These are phyloP conservation scores for Drosophila helvetica DNA, from an alignment of 2,888 invertebrate species.

Conservation along the genomic window DNA sequence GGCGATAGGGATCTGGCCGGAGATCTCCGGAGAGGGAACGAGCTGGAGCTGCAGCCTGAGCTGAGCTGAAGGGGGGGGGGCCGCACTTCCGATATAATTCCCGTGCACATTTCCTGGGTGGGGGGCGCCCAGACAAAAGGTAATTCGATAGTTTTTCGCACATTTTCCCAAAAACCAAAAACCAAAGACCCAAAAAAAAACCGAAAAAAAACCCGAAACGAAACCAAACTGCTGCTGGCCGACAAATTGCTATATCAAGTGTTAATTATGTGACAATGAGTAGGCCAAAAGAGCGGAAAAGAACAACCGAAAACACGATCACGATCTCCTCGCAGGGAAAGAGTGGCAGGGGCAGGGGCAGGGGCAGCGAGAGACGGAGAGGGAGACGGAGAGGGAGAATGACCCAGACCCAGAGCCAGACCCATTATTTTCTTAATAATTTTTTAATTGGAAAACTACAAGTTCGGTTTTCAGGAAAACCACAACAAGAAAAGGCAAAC, in stretches of 20 bases:
- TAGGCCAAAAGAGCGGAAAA: conserved; percentile 43
- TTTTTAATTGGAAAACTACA: conserved; percentile 77
- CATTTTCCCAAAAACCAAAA: conserved; percentile 47
- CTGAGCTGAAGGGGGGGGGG: conserved; percentile 17
- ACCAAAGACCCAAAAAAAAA: too few species aligned
- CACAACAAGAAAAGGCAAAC: conserved; percentile 28
- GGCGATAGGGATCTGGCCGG: conserved; percentile 32
- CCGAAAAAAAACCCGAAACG: conserved; percentile 23
- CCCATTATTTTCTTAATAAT: conserved; percentile 55
- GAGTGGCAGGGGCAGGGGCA: not conserved
- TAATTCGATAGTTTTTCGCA: conserved; percentile 76
- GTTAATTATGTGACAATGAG: conserved; percentile 79
- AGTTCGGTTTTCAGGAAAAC: conserved; percentile 67
- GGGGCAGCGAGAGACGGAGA: not conserved
- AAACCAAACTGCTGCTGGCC: not conserved
- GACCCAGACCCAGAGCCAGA: conserved; percentile 4
- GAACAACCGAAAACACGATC: conserved; percentile 1
- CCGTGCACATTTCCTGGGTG: conserved; percentile 59
- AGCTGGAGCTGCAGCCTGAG: too few species aligned
- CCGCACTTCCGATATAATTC: conserved; percentile 61
- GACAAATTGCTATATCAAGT: conserved; percentile 76
- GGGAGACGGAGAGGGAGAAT: not conserved
- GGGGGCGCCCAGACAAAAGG: conserved; percentile 20
- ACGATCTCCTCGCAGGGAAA: not conserved
- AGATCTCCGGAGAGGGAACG: too few species aligned